Base-by-base conservation (phyloP, 1,140 invertebrate species). In the Drosophila murphyi region DNA sequence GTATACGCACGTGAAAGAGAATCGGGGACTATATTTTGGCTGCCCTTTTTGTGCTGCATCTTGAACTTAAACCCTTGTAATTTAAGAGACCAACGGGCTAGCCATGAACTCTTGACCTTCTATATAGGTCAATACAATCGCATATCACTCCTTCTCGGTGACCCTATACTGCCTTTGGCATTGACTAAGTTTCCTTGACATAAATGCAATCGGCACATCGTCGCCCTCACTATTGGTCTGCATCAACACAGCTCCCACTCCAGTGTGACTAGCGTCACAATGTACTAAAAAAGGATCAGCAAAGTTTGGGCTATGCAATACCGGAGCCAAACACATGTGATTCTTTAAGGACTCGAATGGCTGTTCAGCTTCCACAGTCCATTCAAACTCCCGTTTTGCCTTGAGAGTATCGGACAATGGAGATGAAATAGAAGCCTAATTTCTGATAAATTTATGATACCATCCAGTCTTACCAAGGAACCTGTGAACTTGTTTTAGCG, bases 221-320 rank as follows among this genome's bases (percentile, higher is more conserved):
- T 41, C 10, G 4, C 7, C 39, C 20, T 41, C 0, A 3, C 32
- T 5, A 7, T 41, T 31, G 0, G 3, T 31, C 10, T 57, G 39
- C 7, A 57, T 31, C 5, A 57, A 8, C 3, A 57, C 55, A 2
- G 37, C 55, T 29, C 55, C 55, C 5, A 57, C 28, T 3, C 55
- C 55, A n/a, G 55, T 57, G 2, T 57, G 37, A 28, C 28, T 57
- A 4, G 55, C 55, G 32, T 43, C 28, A 29, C 39, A 57, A 29
- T 57, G 28, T 2, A 57, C 5, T 2, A 3, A 43, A n/a, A 57
- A 57, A 2, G 39, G 39, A 3, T 2, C 4, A 31, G 6, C 2
- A 57, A 57, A 57, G 43, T 57, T 57, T 8, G 37, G 55, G 10
- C 55, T 57, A 31, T 57, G 55, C 20, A 57, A 5, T 4, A 57